Evolutionary conservation across 1,140 invertebrate species (phyloP).

Genomic region (Drusus annulatus): DNA sequence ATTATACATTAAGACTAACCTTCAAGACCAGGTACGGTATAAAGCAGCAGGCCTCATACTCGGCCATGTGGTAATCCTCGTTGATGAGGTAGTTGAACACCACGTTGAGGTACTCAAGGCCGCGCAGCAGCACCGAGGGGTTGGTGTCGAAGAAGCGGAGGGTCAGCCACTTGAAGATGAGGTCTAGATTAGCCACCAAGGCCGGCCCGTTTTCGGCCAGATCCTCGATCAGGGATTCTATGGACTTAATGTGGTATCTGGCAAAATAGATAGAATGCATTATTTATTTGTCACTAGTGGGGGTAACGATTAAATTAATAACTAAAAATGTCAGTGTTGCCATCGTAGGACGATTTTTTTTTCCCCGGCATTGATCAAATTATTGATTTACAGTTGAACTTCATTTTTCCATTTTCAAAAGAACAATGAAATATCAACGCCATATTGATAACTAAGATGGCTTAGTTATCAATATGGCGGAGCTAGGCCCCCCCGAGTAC

Average conservation of each 20-base stretch:
- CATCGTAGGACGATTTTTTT: too few species aligned
- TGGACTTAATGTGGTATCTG: conserved; percentile 95
- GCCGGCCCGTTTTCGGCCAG: conserved; percentile 83
- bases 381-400: too few species aligned
- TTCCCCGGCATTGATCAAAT: too few species aligned
- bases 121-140: conserved; percentile 95
- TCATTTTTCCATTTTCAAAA: too few species aligned
- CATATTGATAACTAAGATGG: too few species aligned
- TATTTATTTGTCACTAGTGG: too few species aligned
- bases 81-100: conserved; percentile 88
- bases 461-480: too few species aligned
- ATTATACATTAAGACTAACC: conserved; percentile 67
- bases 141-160: conserved; percentile 98
- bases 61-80: conserved; percentile 87
- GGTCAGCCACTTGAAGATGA: conserved; percentile 97
- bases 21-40: conserved; percentile 95
- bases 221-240: conserved; percentile 91
- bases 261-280: conserved; percentile 18
- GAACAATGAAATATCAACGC: too few species aligned
- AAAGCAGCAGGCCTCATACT: conserved; percentile 94
- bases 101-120: conserved; percentile 90
- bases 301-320: too few species aligned
- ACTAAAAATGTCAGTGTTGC: too few species aligned
- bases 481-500: too few species aligned
- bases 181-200: conserved; percentile 91